Conservation (phyloP, 2,797 vertebrate genomes). For the Microcaecilia unicolor region DNA sequence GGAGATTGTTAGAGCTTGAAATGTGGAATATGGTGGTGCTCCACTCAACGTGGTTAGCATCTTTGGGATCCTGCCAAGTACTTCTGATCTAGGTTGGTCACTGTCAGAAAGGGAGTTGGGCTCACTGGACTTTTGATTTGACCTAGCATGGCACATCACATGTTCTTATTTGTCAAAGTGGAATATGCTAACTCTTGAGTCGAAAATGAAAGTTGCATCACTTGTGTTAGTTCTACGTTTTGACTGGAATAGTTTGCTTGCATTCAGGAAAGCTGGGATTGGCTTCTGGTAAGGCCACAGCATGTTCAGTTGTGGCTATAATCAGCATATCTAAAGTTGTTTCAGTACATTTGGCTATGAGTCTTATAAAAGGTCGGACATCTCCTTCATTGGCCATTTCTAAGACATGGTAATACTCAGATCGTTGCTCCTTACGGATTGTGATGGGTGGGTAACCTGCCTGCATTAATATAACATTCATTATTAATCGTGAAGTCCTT, state of each 20-base stretch:
- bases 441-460: constrained; percentile 89
- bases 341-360: constrained; percentile 90
- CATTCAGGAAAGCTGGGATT: constrained; percentile 53
- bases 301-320: constrained; percentile 80
- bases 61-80: too few relatives aligned
- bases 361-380: constrained; percentile 90
- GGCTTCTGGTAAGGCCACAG: constrained; percentile 79
- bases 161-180: too few relatives aligned
- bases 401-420: constrained; percentile 80
- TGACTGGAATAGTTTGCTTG: constrained; percentile 75
- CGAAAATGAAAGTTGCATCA: too few relatives aligned
- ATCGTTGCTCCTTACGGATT: constrained; percentile 86
- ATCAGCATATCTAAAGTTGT: constrained; percentile 87
- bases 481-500: constrained; percentile 82
- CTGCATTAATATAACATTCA: constrained; percentile 95
- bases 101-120: too few relatives aligned
- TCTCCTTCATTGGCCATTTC: constrained; percentile 92
- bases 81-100: too few relatives aligned
- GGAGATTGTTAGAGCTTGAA: too few relatives aligned
- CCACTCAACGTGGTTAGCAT: too few relatives aligned
- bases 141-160: too few relatives aligned
- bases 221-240: constrained; percentile 48
- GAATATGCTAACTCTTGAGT: too few relatives aligned
- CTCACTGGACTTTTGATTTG: too few relatives aligned
- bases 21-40: too few relatives aligned